phyloP scores from a whole-genome alignment of 2,113 vertebrate genomes.

The Casuarius casuarius region DNA sequence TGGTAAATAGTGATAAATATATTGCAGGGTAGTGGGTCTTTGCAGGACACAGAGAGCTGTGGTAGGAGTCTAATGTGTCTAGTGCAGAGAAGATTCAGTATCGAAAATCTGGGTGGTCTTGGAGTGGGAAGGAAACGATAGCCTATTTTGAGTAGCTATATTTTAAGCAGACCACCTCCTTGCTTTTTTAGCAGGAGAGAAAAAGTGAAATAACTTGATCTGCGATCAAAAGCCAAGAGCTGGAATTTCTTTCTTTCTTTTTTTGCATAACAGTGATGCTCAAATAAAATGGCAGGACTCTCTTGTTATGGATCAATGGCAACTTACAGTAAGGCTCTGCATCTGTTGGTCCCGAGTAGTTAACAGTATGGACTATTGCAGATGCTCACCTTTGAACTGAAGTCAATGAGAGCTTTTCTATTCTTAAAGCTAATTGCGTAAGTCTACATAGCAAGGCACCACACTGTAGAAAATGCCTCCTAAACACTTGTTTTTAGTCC shows the following conservation, averaged over 20 bases:
- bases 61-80: background rate
- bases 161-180: conserved; percentile 14
- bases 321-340: background rate
- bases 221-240: background rate
- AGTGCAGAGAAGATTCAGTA: background rate
- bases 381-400: background rate
- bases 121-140: conserved; percentile 33
- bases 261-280: background rate
- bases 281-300: background rate
- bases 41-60: background rate
- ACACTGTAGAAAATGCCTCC: background rate
- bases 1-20: background rate
- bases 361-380: background rate
- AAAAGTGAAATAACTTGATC: background rate
- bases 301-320: background rate
- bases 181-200: background rate
- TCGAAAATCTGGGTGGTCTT: conserved; percentile 56
- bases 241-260: background rate
- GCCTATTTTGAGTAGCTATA: background rate
- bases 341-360: background rate
- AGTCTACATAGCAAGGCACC: background rate
- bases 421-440: background rate
- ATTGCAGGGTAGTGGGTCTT: background rate
- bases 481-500: background rate
- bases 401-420: background rate